Base-by-base conservation (phyloP, 2,113 vertebrate genomes). In the Orthonyx spaldingii region DNA sequence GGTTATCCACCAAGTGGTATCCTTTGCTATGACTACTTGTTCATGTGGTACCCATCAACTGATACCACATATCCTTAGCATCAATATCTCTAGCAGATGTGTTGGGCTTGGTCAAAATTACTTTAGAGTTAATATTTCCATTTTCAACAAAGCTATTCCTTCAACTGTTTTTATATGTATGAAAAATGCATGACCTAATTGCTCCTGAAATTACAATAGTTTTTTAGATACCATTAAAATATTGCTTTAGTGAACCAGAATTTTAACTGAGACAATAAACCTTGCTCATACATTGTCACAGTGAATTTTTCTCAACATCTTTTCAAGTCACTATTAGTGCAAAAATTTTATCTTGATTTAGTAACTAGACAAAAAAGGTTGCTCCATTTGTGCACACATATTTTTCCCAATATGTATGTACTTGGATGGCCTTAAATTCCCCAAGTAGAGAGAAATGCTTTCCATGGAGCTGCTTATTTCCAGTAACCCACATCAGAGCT, bases 401-500 rank as follows among this genome's bases (percentile, higher is more conserved):
- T 97, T 97, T 98, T 96, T 92, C 32, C 87, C 97, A 98, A 94
- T 97, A 96, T 79, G 79, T 98, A 94, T 96, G 97, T 98, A 97
- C 97, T 98, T 97, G 95, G 97, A 97, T 97, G 96, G 97, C 96
- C 97, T 98, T 97, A 98, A 98, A 98, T 98, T 98, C 98, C 98
- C 97, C 97, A 97, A 97, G 97, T 98, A 98, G 98, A 97, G 95
- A 97, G 96, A 97, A 98, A 98, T 97, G 97, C 93, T 97, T 98
- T 98, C 90, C 96, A 97, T 24, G 14, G 95, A 98, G 96, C 97
- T 98, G 97, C 97, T 98, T 98, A 98, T 97, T 98, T 97, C 91
- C 90, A 97, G 97, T 96, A 98, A 98, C 98, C 97, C 98, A 98
- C 98, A 98, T 99, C 98, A 98, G 96, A 98, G 98, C 96, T 99